Conservation (phyloP, 2,797 vertebrate species). For the Phalloptychus januarius region DNA sequence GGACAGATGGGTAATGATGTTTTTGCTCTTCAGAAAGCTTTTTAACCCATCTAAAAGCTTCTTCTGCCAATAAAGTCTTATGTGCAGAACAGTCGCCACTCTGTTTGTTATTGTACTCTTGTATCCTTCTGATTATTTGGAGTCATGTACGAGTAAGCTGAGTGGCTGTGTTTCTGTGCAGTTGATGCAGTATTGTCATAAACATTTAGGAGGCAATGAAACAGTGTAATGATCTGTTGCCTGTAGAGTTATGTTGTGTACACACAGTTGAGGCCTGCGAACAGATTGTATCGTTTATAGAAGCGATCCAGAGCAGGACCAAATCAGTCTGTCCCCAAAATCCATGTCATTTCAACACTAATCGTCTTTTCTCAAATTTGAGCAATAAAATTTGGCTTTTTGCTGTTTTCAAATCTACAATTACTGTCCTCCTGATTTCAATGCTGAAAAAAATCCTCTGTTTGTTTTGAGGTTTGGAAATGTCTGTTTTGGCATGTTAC, state of each 20-base stretch:
- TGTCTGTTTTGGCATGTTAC: background rate
- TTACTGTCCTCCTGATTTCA: background rate
- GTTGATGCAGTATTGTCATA: constrained; percentile 65
- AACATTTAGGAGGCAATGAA: constrained; percentile 53
- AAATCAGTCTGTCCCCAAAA: background rate
- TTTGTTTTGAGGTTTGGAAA: background rate
- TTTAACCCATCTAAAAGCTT: constrained; percentile 76
- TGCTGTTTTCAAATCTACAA: background rate
- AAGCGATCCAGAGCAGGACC: constrained; percentile 11
- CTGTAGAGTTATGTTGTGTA: constrained; percentile 28
- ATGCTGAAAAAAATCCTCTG: background rate
- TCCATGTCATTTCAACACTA: background rate
- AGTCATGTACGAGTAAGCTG: constrained; percentile 54
- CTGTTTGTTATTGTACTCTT: constrained; percentile 70
- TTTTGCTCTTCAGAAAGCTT: constrained; percentile 75
- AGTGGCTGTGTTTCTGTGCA: constrained; percentile 32
- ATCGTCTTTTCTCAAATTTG: background rate
- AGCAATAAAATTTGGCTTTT: background rate
- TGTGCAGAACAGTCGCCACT: constrained; percentile 65
- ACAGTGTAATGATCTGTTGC: constrained; percentile 41
- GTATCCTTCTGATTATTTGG: constrained; percentile 63
- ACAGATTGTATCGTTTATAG: background rate
- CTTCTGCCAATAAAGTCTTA: constrained; percentile 76
- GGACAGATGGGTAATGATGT: constrained; percentile 79
- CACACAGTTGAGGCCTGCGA: background rate